Evolutionary conservation across 2,888 invertebrate genomes (phyloP).

Genomic region (Scrobipalpa atriplicella): DNA sequence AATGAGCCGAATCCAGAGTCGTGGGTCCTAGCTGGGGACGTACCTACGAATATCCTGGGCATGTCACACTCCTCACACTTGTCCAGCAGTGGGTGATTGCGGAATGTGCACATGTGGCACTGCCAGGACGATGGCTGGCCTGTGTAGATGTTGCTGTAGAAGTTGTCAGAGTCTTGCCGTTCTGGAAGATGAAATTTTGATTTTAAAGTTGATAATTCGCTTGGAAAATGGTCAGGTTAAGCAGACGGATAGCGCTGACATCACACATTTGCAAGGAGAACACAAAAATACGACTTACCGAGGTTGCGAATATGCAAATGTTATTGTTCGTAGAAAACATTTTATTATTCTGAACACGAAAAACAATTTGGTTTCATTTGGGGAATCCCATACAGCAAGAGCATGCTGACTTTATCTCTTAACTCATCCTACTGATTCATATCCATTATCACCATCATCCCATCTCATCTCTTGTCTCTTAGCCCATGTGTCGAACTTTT

Average conservation of each 20-base stretch:
- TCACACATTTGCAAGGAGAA: slow-evolving; percentile 47
- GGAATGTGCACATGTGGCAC: slow-evolving; percentile 97
- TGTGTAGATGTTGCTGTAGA: slow-evolving; percentile 90
- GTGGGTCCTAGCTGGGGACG: slow-evolving; percentile 68
- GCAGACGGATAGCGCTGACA: slow-evolving; percentile 37
- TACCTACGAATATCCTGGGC: slow-evolving; percentile 93
- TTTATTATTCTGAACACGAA: not conserved
- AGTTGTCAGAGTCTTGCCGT: slow-evolving; percentile 83
- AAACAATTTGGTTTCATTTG: slow-evolving; percentile 32
- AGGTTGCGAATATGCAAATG: too few species aligned
- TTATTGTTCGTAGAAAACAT: too few species aligned
- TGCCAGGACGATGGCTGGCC: slow-evolving; percentile 91
- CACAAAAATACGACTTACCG: too few species aligned
- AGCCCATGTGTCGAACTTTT: slow-evolving; percentile 56
- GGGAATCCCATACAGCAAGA: not conserved
- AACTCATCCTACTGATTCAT: too few species aligned
- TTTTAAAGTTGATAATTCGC: too few species aligned
- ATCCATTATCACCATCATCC: slow-evolving; percentile 53
- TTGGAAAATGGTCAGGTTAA: too few species aligned
- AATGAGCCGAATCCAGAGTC: slow-evolving; percentile 76
- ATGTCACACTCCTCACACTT: slow-evolving; percentile 97
- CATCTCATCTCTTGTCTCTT: slow-evolving; percentile 73
- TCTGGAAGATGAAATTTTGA: slow-evolving; percentile 52
- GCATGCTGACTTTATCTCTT: slow-evolving; percentile 43
- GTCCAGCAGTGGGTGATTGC: slow-evolving; percentile 95